Evolutionary conservation across 1,140 invertebrate species (phyloP), one percentile per base, ranked within the genome.

Genomic region (Drosophila sturtevanti): DNA sequence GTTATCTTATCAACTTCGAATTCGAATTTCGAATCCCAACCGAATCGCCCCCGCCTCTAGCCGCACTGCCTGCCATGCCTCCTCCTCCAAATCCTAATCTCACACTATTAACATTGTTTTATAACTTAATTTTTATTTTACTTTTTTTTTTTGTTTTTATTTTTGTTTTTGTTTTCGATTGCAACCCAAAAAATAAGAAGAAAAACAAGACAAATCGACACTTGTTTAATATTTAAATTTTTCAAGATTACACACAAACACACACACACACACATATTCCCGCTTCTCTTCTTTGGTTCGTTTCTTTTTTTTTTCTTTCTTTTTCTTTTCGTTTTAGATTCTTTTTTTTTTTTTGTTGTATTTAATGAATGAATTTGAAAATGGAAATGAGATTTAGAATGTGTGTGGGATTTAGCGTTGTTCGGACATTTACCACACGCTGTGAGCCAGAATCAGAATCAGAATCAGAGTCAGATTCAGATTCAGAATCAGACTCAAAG

Each of bases 31-130:
- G 0, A 31, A 31, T 6, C 18, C 41, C 16, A 10, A 3, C 16
- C 16, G 16, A 18, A 4, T 38, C 2, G 16, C 41, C 2, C 16
- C 16, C n/a, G n/a, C n/a, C n/a, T n/a, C n/a, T n/a, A n/a, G n/a
- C n/a, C n/a, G n/a, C n/a, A n/a, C n/a, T n/a, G n/a, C n/a, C n/a
- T n/a, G n/a, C n/a, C n/a, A n/a, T n/a, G 10, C 41, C 14, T 16
- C 41, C 9, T 21, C 14, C 14, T 6, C 41, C 41, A 6, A 58
- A 31, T 31, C 27, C 27, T 31, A 31, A 31, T 31, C 37, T 34
- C n/a, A 77, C 74, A 74, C 77, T 74, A 86, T 85, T 87, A 81
- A 81, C 85, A 82, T 87, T 81, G 64, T 79, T 86, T 87, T 87
- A 86, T 87, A 87, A 86, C 81, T 86, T 79, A 79, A 87, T 86